These are phyloP conservation scores for Nibea albiflora DNA, from an alignment of 2,113 vertebrate species.

Conservation along the genomic window DNA sequence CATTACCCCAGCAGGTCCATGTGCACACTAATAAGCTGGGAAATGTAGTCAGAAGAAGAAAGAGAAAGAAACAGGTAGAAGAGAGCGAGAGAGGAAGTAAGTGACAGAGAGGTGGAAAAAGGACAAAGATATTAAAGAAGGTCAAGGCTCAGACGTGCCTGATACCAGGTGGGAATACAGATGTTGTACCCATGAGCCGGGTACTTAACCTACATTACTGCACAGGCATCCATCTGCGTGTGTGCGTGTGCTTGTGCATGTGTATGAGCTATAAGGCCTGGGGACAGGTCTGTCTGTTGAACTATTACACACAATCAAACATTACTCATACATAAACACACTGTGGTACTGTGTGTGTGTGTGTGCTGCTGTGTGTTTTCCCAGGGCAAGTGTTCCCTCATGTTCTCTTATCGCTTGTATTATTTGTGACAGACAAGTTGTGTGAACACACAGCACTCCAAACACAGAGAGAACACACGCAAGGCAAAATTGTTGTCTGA, in stretches of 20 bases:
- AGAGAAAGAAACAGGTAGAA: not conserved
- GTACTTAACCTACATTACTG: constrained; percentile 55
- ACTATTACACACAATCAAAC: constrained; percentile 1
- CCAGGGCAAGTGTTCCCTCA: not conserved
- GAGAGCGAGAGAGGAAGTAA: not conserved
- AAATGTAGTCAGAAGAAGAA: not conserved
- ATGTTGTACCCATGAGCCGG: constrained; percentile 56
- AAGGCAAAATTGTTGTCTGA: not conserved
- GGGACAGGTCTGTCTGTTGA: constrained; percentile 18
- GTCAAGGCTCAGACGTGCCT: not conserved
- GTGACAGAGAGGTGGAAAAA: not conserved
- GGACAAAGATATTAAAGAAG: constrained; percentile 4
- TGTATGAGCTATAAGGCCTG: constrained; percentile 10
- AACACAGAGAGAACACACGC: not conserved
- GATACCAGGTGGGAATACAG: constrained; percentile 48
- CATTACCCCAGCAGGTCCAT: not conserved
- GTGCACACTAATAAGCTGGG: not conserved
- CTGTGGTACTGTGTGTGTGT: not conserved
- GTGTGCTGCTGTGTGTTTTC: not conserved
- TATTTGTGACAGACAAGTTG: not conserved
- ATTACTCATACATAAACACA: not conserved
- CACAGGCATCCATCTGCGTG: constrained; percentile 27
- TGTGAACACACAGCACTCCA: not conserved
- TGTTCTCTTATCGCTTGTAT: not conserved
- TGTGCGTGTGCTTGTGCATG: constrained; percentile 29